Base-by-base conservation (phyloP, 2,113 vertebrate species). In the Cinclus cinclus region DNA sequence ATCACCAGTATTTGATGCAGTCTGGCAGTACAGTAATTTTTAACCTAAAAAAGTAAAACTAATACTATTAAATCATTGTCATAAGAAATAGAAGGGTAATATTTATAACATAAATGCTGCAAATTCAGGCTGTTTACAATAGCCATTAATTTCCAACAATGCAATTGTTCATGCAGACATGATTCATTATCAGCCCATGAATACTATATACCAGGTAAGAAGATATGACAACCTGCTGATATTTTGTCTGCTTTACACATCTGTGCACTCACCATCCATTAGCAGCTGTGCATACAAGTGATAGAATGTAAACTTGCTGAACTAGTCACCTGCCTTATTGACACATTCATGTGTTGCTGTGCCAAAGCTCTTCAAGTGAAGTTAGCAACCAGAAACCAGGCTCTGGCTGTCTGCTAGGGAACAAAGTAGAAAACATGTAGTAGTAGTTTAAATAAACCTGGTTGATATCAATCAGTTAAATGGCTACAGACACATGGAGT, bases 261-360 rank as follows among this genome's bases (percentile, higher is more conserved):
- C 96, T 97, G 83, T 88, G 92, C 68, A 39, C 60, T 94, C 78
- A 76, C 18, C 8, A 4, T 63, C 35, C 39, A 47, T 80, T 65
- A 83, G 83, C 91, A 94, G 86, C 95, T 95, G 89, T 92, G 88
- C 88, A 92, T 35, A 83, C 90, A 94, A 93, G 92, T 94, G 88
- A 62, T 83, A 97, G 91, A 95, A 95, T 94, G 92, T 83, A 70
- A 86, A 90, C 70, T 67, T 46, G 71, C 79, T 67, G 71, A 80
- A 70, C 71, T 74, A n/a, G 59, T 93, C 90, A 74, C 71, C 76
- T 81, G 76, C 56, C 52, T 35, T 96, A 88, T 69, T 74, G 94
- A 88, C 85, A 62, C 83, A 83, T 83, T 83, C 68, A 41, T 15
- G 42, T 63, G 90, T 94, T 90, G 55, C 83, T 59, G 67, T 59